phyloP scores from a whole-genome alignment of 2,113 vertebrate species.

The Manacus vitellinus region DNA sequence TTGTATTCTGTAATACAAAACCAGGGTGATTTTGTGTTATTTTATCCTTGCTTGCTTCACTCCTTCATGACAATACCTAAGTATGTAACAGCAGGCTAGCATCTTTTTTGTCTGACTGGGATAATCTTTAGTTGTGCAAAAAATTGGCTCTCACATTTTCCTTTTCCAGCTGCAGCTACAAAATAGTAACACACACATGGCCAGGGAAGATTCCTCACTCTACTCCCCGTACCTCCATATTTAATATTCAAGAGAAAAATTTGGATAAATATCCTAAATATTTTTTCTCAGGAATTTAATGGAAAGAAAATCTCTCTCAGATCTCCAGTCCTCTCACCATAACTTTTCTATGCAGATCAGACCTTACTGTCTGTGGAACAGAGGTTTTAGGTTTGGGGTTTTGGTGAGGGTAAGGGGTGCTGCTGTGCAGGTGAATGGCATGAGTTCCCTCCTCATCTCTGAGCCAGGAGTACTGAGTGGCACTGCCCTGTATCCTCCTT shows the following conservation, averaged over 20 bases:
- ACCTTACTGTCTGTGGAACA: neutral
- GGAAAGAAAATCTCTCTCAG: neutral
- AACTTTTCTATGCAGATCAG: neutral
- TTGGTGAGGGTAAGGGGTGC: neutral
- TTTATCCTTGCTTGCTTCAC: neutral
- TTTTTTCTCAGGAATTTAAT: neutral
- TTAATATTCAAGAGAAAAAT: neutral
- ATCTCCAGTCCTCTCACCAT: neutral
- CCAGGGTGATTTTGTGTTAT: neutral
- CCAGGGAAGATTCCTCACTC: neutral
- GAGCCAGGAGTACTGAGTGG: neutral
- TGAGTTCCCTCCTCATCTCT: neutral
- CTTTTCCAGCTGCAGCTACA: neutral
- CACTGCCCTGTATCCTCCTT: neutral
- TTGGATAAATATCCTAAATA: neutral
- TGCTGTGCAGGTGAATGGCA: fast-evolving
- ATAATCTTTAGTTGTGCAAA: neutral
- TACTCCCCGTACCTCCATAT: fast-evolving
- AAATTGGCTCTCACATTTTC: neutral
- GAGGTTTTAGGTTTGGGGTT: neutral
- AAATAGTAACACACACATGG: fast-evolving
- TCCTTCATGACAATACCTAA: neutral
- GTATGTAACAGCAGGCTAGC: neutral
- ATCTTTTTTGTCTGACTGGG: neutral
- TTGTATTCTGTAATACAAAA: neutral